Base-by-base conservation (phyloP, 2,888 invertebrate species). In the Lasiommata megera region DNA sequence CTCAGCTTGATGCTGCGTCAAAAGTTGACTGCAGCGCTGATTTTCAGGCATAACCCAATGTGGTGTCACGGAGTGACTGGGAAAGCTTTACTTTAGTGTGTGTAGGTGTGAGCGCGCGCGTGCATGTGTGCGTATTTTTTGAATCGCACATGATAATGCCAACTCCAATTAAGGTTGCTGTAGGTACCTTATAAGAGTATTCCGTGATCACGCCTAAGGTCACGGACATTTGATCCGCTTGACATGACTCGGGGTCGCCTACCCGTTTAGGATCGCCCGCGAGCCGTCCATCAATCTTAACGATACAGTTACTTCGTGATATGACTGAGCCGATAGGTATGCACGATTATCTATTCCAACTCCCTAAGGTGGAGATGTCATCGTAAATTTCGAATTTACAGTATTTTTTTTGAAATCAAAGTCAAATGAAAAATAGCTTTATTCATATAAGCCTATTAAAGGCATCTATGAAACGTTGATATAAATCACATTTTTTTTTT, bases 271-370 rank as follows among this genome's bases (percentile, higher is more conserved):
- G 77, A 76, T 73, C 71, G 69, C 64, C 71, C 72, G 75, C 18
- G 50, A 44, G 29, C 36, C 70, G 77, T 76, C 75, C 76, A 71
- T 84, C 84, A 77, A 79, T 77, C 74, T 69, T 66, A 67, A 68
- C 76, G 73, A 73, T 80, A 85, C 84, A 79, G 86, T 84, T 83
- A 85, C 72, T 74, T 60, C 77, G 73, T 76, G 80, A 82, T 77
- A 76, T 68, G 64, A 65, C 64, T 59, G 63, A 71, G 73, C 84
- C 80, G 84, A 80, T 81, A 82, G 73, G 73, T 75, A 77, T 74
- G 71, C 73, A 69, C 47, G 56, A 58, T 60, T 56, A 54, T 63
- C 57, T 60, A 61, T 36, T 65, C 58, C 44, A 16, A 36, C 12
- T n/a, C 11, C 37, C 67, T 67, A 55, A 43, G 12, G 43, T 23